Evolutionary conservation across 1,140 invertebrate species (phyloP).

Genomic region (Drosophila prosaltans): DNA sequence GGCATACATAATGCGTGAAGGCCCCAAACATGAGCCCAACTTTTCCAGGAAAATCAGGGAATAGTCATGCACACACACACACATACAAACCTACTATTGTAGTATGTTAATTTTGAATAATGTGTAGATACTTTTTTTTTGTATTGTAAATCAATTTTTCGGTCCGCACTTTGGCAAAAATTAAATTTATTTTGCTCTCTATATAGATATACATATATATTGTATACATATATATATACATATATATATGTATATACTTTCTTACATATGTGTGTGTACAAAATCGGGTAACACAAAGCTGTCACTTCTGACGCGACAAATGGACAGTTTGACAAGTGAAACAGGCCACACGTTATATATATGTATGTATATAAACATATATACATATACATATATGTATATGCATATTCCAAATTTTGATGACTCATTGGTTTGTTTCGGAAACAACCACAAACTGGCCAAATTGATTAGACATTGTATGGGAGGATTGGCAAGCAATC

Average conservation of each 20-base stretch:
- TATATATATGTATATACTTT: conserved; percentile 1
- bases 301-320: conserved; percentile 33
- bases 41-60: conserved; percentile 73
- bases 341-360: conserved; percentile 16
- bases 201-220: neutral
- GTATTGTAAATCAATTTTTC: conserved; percentile 34
- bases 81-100: conserved; percentile 19
- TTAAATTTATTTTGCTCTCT: conserved; percentile 14
- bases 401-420: conserved; percentile 13
- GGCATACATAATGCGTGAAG: conserved; percentile 77
- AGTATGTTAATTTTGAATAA: conserved; percentile 68
- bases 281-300: conserved; percentile 16
- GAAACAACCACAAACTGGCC: conserved; percentile 2
- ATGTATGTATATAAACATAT: neutral
- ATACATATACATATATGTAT: neutral
- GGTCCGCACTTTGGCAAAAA: conserved; percentile 6
- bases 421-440: conserved; percentile 24
- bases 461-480: conserved; percentile 15
- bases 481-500: neutral
- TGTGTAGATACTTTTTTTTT: conserved; percentile 43
- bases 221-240: conserved; percentile 1
- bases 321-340: conserved; percentile 49
- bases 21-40: conserved; percentile 33
- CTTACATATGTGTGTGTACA: conserved; percentile 1
- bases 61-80: conserved; percentile 61